Evolutionary conservation across 2,888 invertebrate genomes (phyloP).

Genomic region (Gandaritis pyraliata): DNA sequence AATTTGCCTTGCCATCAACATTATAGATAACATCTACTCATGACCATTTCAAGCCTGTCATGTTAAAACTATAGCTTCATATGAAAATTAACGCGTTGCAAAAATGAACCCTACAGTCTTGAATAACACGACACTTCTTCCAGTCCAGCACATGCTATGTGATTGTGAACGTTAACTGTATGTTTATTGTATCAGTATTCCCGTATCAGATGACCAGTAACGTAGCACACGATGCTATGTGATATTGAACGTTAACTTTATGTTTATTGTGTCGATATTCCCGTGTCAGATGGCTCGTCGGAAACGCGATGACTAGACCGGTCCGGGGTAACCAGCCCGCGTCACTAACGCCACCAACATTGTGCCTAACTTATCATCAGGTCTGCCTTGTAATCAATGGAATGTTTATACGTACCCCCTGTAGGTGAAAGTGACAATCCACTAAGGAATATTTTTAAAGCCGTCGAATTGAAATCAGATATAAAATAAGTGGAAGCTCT

Average conservation of each 20-base stretch:
- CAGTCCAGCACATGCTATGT: constrained; percentile 1
- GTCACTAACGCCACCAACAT: constrained; percentile 68
- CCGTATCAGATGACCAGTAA: constrained; percentile 64
- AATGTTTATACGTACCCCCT: constrained; percentile 51
- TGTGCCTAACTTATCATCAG: constrained; percentile 71
- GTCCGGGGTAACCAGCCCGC: constrained; percentile 73
- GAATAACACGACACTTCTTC: neutral
- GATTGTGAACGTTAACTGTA: constrained; percentile 31
- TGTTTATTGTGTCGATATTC: constrained; percentile 50
- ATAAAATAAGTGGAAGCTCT: no score
- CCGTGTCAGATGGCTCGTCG: constrained; percentile 69
- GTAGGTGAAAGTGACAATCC: constrained; percentile 41
- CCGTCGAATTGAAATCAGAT: neutral
- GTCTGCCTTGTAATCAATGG: constrained; percentile 67
- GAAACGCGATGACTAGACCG: constrained; percentile 84
- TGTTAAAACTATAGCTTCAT: constrained; percentile 65
- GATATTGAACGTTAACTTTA: constrained; percentile 31
- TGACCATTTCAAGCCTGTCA: constrained; percentile 63
- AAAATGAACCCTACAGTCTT: constrained; percentile 1
- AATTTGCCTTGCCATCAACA: constrained; percentile 31
- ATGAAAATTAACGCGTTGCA: constrained; percentile 54
- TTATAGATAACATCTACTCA: constrained; percentile 45
- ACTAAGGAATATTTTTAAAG: constrained; percentile 18
- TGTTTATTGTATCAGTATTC: constrained; percentile 50
- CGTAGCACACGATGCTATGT: no score